These are phyloP conservation scores for Rattus rattus DNA, from an alignment of 2,113 vertebrate species.

Conservation along the genomic window DNA sequence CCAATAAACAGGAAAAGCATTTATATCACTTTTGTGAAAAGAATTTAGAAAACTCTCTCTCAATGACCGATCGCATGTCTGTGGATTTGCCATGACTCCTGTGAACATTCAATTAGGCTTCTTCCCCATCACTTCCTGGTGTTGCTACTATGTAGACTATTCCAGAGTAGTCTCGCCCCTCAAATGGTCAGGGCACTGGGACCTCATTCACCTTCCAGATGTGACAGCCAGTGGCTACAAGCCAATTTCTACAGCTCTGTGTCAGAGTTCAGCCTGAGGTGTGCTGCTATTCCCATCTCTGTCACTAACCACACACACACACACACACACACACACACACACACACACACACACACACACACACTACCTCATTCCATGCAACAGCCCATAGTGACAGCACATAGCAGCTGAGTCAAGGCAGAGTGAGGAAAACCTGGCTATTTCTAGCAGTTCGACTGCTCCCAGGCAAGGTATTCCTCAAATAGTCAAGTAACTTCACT, in stretches of 20 bases:
- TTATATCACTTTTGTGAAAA: not conserved
- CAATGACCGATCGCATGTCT: not conserved
- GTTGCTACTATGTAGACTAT: not conserved
- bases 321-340: too few species aligned
- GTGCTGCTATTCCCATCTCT: not conserved
- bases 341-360: too few species aligned
- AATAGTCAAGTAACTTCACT: not conserved
- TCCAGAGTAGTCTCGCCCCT: not conserved
- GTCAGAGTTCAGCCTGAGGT: not conserved
- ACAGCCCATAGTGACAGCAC: not conserved
- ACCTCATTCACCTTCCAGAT: not conserved
- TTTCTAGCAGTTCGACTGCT: not conserved
- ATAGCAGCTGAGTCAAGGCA: not conserved
- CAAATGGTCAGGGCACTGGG: not conserved
- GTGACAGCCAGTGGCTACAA: not conserved
- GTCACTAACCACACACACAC: not conserved
- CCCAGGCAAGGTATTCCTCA: not conserved
- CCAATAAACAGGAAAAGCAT: not conserved
- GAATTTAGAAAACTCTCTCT: conserved; percentile 37
- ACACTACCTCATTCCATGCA: not conserved
- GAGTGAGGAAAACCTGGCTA: not conserved
- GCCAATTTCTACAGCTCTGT: not conserved
- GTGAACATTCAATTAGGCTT: not conserved
- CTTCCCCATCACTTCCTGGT: not conserved
- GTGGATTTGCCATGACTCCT: not conserved